Conservation (phyloP, 1,140 invertebrate genomes). For the Drosophila murphyi region DNA sequence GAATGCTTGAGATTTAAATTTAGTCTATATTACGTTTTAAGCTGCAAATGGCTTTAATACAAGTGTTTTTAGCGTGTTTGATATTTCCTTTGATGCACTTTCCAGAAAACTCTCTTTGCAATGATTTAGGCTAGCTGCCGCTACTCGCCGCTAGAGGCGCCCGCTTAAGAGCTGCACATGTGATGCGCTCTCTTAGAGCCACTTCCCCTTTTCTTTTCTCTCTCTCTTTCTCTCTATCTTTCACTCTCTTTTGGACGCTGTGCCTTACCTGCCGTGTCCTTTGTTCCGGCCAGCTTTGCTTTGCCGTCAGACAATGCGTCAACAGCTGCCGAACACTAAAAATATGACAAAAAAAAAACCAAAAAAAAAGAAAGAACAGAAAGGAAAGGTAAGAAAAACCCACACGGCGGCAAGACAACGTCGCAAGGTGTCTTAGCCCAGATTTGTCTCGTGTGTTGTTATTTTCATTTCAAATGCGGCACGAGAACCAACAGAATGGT, state of each 20-base stretch:
- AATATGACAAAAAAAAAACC: conserved; percentile 9
- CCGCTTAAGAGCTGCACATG: conserved; percentile 11
- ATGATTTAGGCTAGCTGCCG: conserved; percentile 18
- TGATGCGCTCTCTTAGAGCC: neutral
- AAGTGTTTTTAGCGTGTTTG: neutral
- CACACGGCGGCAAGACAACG: conserved; percentile 50
- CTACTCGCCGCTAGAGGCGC: conserved; percentile 29
- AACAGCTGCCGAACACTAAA: conserved; percentile 41
- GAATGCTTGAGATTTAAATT: too few species aligned
- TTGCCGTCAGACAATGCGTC: conserved; percentile 37
- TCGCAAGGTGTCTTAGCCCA: conserved; percentile 79
- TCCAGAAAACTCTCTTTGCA: neutral
- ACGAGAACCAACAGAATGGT: conserved; percentile 20
- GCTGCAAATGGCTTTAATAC: neutral
- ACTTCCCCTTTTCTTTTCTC: neutral
- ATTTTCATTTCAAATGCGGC: conserved; percentile 30
- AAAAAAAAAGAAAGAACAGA: conserved; percentile 23
- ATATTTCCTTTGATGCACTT: conserved; percentile 10
- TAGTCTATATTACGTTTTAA: too few species aligned
- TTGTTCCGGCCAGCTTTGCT: conserved; percentile 41
- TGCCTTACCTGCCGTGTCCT: conserved; percentile 38
- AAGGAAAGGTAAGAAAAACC: conserved; percentile 65
- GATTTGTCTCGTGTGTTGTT: conserved; percentile 80
- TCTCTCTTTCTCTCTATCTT: neutral
- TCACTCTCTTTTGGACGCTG: neutral